phyloP scores from a whole-genome alignment of 1,140 invertebrate species.

The Zeugodacus cucurbitae region DNA sequence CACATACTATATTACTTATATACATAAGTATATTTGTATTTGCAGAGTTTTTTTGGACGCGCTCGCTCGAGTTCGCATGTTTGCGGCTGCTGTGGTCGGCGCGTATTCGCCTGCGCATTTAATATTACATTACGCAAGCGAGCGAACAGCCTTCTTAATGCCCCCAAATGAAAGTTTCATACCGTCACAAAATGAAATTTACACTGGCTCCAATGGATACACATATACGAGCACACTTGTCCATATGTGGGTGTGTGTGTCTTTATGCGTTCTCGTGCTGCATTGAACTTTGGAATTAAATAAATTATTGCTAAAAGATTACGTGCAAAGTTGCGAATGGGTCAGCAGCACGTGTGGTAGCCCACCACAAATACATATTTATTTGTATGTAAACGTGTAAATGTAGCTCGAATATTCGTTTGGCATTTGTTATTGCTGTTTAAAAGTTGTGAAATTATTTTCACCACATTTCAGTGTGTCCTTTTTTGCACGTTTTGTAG shows the following conservation, averaged over 20 bases:
- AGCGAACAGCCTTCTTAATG: neutral
- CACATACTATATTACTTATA: neutral
- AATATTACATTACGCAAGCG: slow-evolving; percentile 6
- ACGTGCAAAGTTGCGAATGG: slow-evolving; percentile 28
- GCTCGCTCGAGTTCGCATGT: neutral
- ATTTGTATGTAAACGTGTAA: neutral
- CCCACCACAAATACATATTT: neutral
- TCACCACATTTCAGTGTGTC: neutral
- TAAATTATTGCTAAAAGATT: slow-evolving; percentile 19
- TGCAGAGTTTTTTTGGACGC: neutral
- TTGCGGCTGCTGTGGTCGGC: neutral
- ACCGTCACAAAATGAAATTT: neutral
- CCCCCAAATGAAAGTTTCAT: neutral
- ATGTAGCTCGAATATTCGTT: neutral
- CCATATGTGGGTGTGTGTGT: neutral
- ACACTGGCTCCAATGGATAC: neutral
- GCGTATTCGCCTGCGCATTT: neutral
- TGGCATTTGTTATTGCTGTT: neutral
- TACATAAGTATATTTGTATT: neutral
- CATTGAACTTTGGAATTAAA: slow-evolving; percentile 24
- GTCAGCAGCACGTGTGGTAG: neutral
- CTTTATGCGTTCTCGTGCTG: neutral
- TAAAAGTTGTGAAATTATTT: neutral
- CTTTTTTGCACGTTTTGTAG: neutral
- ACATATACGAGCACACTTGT: neutral